phyloP scores from a whole-genome alignment of 2,797 vertebrate genomes.

The Malacoraja senta region DNA sequence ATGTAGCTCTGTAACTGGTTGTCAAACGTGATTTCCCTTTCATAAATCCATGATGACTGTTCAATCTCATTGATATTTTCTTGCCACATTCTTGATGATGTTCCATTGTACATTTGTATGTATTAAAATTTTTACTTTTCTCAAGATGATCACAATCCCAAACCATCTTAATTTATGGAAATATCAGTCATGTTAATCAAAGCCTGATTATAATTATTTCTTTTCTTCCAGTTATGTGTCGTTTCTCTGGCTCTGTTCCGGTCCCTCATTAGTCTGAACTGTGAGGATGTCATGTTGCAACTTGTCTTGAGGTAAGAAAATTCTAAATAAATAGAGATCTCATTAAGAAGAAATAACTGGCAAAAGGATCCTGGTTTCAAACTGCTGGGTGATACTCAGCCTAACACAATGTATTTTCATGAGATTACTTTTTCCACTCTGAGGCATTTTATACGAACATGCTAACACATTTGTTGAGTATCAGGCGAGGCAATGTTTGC shows the following conservation, averaged over 20 bases:
- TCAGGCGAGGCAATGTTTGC: not conserved
- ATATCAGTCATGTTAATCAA: not conserved
- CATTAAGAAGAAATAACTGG: not conserved
- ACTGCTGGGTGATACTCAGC: not conserved
- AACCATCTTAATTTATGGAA: not conserved
- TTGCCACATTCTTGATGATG: no score
- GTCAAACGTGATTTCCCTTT: no score
- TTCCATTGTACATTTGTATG: not conserved
- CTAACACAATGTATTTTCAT: not conserved
- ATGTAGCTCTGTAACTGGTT: no score
- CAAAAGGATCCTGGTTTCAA: not conserved
- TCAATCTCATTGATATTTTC: no score
- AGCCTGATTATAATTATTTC: constrained; percentile 42
- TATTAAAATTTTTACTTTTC: not conserved
- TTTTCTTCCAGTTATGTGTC: constrained; percentile 73
- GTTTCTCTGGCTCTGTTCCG: constrained; percentile 90
- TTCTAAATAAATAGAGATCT: not conserved
- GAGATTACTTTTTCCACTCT: no score
- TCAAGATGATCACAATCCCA: not conserved
- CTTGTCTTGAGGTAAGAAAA: constrained; percentile 79
- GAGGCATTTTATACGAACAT: not conserved
- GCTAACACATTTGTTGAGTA: not conserved
- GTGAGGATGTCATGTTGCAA: constrained; percentile 97
- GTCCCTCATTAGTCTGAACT: constrained; percentile 86
- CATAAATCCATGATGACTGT: no score